Evolutionary conservation across 92 coral and sea anemone genomes (phyloP).

Genomic region (Diadumene lineata): DNA sequence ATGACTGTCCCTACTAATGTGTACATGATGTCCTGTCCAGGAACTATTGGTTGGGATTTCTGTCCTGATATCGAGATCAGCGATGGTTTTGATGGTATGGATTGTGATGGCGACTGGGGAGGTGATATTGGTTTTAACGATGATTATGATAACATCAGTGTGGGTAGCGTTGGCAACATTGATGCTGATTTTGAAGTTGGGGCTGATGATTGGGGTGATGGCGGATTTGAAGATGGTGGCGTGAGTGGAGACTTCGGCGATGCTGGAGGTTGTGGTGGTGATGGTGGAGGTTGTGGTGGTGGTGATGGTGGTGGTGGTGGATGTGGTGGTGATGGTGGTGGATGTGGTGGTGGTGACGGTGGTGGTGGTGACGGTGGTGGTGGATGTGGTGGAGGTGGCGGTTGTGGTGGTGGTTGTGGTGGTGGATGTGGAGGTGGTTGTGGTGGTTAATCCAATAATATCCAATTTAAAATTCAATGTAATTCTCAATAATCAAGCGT

Average conservation of each 20-base stretch:
- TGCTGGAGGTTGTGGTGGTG: conserved; percentile 14
- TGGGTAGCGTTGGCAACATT: background rate
- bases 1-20: conserved; percentile 60
- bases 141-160: conserved; percentile 12
- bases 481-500: too few species aligned
- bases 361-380: conserved; percentile 31
- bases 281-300: conserved; percentile 21
- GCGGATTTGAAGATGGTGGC: conserved; percentile 26
- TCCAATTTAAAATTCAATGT: too few species aligned
- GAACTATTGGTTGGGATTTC: conserved; percentile 31
- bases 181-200: conserved; percentile 19
- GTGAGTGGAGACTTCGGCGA: conserved; percentile 26
- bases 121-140: conserved; percentile 23
- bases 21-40: conserved; percentile 15
- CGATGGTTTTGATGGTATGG: conserved; percentile 9
- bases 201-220: conserved; percentile 41
- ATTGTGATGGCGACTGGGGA: conserved; percentile 29
- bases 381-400: conserved; percentile 7
- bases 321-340: conserved; percentile 23
- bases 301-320: conserved; percentile 31
- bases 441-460: too few species aligned
- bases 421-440: background rate
- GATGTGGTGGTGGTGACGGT: conserved; percentile 29
- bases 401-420: background rate
- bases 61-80: conserved; percentile 19